Percentiles rank a stretch among this genome's conserved stretches.
Conservation (phyloP, 92 coral and sea anemone species). For the Actinernus sp. region DNA sequence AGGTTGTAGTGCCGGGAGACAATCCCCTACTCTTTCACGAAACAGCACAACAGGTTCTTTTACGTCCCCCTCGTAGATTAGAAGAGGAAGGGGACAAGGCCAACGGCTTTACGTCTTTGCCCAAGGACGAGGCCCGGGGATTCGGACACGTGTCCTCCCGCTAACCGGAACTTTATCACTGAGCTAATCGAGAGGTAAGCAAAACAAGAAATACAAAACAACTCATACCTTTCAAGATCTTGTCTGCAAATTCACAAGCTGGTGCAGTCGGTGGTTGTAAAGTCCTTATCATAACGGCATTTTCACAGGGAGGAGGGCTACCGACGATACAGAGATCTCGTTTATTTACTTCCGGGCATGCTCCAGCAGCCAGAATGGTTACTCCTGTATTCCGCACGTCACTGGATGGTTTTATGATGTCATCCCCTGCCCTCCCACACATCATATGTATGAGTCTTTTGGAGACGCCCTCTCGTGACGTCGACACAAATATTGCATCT, state of each 20-base stretch:
- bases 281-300: constrained; percentile 67
- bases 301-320: constrained; percentile 78
- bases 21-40: too few species aligned
- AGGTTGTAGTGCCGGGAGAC: too few species aligned
- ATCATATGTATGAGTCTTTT: constrained; percentile 3
- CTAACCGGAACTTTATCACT: too few species aligned
- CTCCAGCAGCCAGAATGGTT: constrained; percentile 70
- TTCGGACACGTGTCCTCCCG: too few species aligned
- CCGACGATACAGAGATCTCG: constrained; percentile 74
- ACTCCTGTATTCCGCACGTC: constrained; percentile 58
- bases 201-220: neutral
- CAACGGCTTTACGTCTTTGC: too few species aligned
- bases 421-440: constrained; percentile 63
- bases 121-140: too few species aligned
- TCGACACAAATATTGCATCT: neutral
- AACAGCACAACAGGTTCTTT: too few species aligned
- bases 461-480: neutral
- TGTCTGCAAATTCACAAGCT: constrained; percentile 65
- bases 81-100: too few species aligned
- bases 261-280: constrained; percentile 69
- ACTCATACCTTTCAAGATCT: constrained; percentile 67
- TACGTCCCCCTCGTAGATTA: too few species aligned
- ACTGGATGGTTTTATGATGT: constrained; percentile 67
- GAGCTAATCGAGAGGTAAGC: neutral
- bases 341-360: constrained; percentile 59